Conservation (phyloP, 2,888 invertebrate genomes). For the Macrophya alboannulata region DNA sequence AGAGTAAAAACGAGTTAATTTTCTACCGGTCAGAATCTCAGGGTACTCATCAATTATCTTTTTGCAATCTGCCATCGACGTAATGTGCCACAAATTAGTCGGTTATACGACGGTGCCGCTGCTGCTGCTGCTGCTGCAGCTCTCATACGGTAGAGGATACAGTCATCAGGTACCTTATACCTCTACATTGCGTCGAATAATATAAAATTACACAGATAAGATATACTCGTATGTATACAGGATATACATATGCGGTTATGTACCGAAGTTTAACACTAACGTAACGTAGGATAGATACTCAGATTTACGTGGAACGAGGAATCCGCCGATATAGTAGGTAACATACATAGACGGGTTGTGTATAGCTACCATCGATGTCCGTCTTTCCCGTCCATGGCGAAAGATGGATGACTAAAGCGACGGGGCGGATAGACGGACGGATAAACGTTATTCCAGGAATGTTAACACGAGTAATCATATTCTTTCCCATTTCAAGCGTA, state of each 20-base stretch:
- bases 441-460: slow-evolving; percentile 72
- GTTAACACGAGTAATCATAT: slow-evolving; percentile 77
- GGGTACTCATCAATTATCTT: slow-evolving; percentile 34
- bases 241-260: not conserved
- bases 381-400: slow-evolving; percentile 56
- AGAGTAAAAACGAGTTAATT: not conserved
- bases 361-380: slow-evolving; percentile 30
- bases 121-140: not conserved
- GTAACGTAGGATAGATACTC: not conserved
- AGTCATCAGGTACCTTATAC: not conserved
- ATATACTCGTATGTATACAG: not conserved
- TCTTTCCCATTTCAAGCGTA: slow-evolving; percentile 74
- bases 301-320: slow-evolving; percentile 12
- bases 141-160: not conserved
- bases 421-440: slow-evolving; percentile 62
- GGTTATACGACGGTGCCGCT: slow-evolving; percentile 13
- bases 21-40: not conserved
- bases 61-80: slow-evolving; percentile 52
- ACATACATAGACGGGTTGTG: not conserved
- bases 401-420: slow-evolving; percentile 67
- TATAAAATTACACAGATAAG: slow-evolving; percentile 39
- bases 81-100: slow-evolving; percentile 55
- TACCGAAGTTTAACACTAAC: not conserved
- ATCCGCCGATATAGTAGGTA: slow-evolving; percentile 5
- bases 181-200: not conserved